Percentiles rank a stretch among this genome's conserved stretches.
These are phyloP conservation scores for Acronicta psi DNA, from an alignment of 2,888 invertebrate species.

Conservation along the genomic window DNA sequence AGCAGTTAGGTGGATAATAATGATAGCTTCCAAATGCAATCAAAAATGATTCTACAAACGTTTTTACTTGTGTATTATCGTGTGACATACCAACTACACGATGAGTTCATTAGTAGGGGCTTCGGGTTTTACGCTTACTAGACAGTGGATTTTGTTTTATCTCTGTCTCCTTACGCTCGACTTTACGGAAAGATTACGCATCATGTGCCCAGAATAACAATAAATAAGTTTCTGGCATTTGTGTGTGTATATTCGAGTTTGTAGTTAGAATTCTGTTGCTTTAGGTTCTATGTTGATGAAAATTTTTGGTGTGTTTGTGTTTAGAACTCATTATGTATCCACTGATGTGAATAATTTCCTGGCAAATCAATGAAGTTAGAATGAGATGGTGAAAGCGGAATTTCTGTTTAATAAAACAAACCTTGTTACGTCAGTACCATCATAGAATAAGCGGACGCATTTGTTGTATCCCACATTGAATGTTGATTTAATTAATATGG, in stretches of 20 bases:
- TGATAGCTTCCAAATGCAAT: no score
- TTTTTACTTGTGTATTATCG: background rate
- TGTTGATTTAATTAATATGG: background rate
- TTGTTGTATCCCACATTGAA: background rate
- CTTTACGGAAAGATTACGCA: conserved; percentile 52
- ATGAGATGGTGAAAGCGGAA: no score
- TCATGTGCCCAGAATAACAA: conserved; percentile 50
- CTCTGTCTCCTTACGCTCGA: conserved; percentile 45
- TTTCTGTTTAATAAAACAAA: no score
- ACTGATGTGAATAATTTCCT: no score
- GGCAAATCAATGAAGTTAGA: no score
- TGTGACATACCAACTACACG: background rate
- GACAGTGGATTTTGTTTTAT: conserved; percentile 51
- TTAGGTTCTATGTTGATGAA: background rate
- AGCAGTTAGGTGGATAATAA: no score
- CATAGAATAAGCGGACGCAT: background rate
- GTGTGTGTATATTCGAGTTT: conserved; percentile 18
- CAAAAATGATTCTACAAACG: background rate
- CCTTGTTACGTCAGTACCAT: no score
- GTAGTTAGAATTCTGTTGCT: background rate
- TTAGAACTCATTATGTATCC: background rate
- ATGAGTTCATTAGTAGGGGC: conserved; percentile 24
- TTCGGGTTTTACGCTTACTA: conserved; percentile 48
- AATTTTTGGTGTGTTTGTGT: background rate
- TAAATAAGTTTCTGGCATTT: conserved; percentile 48